Conservation (phyloP, 2,113 vertebrate genomes). For the Morone saxatilis region DNA sequence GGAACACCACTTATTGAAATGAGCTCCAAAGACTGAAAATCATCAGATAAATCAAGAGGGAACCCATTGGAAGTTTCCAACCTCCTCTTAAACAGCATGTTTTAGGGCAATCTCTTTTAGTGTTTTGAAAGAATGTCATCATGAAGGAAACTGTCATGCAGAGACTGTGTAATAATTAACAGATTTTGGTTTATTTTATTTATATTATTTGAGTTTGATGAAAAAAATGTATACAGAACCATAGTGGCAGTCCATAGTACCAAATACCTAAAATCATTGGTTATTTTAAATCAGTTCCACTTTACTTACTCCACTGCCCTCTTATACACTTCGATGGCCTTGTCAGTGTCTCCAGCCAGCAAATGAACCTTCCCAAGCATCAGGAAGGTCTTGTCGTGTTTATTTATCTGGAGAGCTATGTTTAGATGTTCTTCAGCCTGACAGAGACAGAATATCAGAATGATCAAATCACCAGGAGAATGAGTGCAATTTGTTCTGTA, state of each 20-base stretch:
- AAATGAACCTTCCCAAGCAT: constrained; percentile 94
- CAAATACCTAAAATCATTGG: no score
- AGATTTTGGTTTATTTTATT: background rate
- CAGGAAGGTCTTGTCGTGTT: constrained; percentile 91
- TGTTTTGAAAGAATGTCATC: background rate
- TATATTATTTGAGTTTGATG: background rate
- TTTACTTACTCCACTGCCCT: constrained; percentile 93
- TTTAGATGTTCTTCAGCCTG: constrained; percentile 94
- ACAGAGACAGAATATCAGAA: constrained; percentile 40
- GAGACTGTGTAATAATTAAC: constrained; percentile 13
- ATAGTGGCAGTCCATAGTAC: no score
- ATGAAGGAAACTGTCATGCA: constrained; percentile 10
- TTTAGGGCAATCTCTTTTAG: background rate
- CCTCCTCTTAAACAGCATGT: background rate
- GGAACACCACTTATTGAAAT: constrained; percentile 6
- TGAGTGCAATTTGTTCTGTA: background rate
- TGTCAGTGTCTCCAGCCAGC: constrained; percentile 89
- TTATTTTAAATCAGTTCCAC: background rate
- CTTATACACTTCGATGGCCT: constrained; percentile 93
- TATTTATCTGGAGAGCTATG: constrained; percentile 91
- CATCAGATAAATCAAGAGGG: constrained; percentile 17
- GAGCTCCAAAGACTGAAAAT: constrained; percentile 13
- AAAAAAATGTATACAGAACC: background rate
- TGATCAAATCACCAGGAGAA: constrained; percentile 1
- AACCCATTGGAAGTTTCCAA: background rate